Evolutionary conservation across 37 sponge, comb jelly and placozoan genomes (phyloP), one percentile per base, ranked within the genome.

Genomic region (Eunapius fragilis): DNA sequence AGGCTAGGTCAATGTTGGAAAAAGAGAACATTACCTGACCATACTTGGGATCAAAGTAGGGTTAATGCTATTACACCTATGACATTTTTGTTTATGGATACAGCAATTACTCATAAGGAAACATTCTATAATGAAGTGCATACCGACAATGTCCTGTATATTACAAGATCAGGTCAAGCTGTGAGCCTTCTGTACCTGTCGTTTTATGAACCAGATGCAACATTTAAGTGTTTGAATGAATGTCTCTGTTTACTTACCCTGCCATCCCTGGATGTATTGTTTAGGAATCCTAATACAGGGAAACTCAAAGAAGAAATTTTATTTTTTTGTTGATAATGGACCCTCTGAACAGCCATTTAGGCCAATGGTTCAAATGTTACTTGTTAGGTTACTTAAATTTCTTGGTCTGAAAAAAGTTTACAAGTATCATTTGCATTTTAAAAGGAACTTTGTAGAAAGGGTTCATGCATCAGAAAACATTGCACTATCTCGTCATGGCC

Each of bases 241-340:
- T 41, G 3, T 3, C 41, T 41, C 3, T 41, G 6, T 6, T 41
- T 41, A 41, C 3, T 41, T 3, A 41, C 41, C 3, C 6, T 41
- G 41, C 41, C 41, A 41, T 41, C 41, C 6, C 6, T 41, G 41
- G 41, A 41, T 41, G 22, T 19, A 58, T 58, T 58, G 22, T 58
- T 58, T 19, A 58, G 58, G 22, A 58, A 58, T 58, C 14, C 58
- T 58, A 17, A 6, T 32, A 80, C 68, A 25, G 80, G 80, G 7
- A 31, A 33, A 31, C 30, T 80, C 0, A 80, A 80, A 33, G 32
- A 80, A 17, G 69, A 80, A 4, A 68, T 80, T 27, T 69, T 67
- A 24, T 68, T 80, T 80, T n/a, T 35, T 80, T 25, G 80, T 80
- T 2, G 80, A 80, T 31, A 80, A 80, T 80, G 80, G 80, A 25